Conservation (phyloP, 2,113 vertebrate genomes). For the Silurus meridionalis region DNA sequence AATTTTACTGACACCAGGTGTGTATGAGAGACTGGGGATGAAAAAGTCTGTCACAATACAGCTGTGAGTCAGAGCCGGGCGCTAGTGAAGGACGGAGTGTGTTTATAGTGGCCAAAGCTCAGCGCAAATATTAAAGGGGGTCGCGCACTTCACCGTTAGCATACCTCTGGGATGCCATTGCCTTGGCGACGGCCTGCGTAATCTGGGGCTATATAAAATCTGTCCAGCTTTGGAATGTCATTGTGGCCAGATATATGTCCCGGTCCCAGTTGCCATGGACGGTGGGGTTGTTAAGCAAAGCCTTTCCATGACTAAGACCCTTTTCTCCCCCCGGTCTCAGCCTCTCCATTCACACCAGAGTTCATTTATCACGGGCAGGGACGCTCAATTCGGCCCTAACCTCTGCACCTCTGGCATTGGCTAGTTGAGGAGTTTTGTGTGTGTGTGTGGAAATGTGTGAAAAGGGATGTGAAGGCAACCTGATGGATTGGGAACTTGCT, state of each 20-base stretch:
- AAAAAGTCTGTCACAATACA: constrained; percentile 36
- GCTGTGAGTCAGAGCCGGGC: constrained; percentile 47
- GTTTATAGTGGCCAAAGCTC: constrained; percentile 53
- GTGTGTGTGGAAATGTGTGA: neutral
- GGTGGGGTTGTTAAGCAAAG: constrained; percentile 62
- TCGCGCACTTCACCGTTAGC: constrained; percentile 57
- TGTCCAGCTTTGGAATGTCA: constrained; percentile 71
- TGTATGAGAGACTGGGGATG: neutral
- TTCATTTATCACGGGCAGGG: constrained; percentile 46
- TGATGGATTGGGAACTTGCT: constrained; percentile 4
- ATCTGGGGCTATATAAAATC: constrained; percentile 76
- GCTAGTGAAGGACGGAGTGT: constrained; percentile 9
- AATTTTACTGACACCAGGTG: constrained; percentile 17
- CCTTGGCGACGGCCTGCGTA: constrained; percentile 65
- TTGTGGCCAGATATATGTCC: constrained; percentile 67
- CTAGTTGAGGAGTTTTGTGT: neutral
- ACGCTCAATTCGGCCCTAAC: constrained; percentile 30
- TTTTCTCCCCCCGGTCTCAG: constrained; percentile 50
- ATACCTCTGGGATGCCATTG: constrained; percentile 60
- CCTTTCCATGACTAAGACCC: constrained; percentile 64
- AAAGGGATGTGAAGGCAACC: neutral
- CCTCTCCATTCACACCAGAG: constrained; percentile 39
- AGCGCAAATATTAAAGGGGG: constrained; percentile 71
- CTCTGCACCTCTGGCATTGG: constrained; percentile 34
- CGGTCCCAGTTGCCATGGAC: constrained; percentile 67